phyloP scores from a whole-genome alignment of 2,113 vertebrate species.

The Erinaceus europaeus region DNA sequence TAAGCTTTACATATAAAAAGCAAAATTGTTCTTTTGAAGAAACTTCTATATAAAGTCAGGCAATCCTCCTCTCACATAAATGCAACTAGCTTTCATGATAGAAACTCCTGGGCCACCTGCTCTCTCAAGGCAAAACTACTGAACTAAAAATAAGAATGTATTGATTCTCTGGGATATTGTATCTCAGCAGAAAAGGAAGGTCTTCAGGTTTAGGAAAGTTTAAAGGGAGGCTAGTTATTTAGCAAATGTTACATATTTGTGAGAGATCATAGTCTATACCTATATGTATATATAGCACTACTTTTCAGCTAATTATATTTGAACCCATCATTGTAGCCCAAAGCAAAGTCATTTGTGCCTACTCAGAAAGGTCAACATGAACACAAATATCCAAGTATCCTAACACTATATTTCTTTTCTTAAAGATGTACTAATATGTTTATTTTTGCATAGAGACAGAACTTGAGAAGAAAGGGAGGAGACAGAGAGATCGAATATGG shows the following conservation, averaged over 20 bases:
- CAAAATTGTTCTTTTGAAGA: constrained; percentile 26
- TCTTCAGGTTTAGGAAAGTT: background rate
- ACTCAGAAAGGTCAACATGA: background rate
- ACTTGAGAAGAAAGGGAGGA: too few species aligned
- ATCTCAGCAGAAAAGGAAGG: constrained; percentile 40
- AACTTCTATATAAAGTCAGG: constrained; percentile 24
- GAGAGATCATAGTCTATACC: background rate
- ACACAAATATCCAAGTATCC: background rate
- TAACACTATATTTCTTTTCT: background rate
- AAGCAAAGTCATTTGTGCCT: background rate
- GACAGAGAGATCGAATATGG: too few species aligned
- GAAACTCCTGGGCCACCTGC: constrained; percentile 21
- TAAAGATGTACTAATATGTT: constrained; percentile 1
- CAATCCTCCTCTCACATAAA: constrained; percentile 32
- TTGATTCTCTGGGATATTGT: constrained; percentile 48
- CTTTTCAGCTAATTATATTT: background rate
- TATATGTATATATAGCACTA: background rate
- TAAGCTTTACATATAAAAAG: background rate
- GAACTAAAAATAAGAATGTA: constrained; percentile 61
- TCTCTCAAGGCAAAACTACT: constrained; percentile 34
- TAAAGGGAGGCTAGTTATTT: background rate
- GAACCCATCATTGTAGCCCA: background rate
- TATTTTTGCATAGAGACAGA: too few species aligned
- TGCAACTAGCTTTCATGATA: background rate
- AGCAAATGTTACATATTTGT: background rate